Conservation (phyloP, 2,113 vertebrate genomes). For the Hydrochoerus hydrochaeris region DNA sequence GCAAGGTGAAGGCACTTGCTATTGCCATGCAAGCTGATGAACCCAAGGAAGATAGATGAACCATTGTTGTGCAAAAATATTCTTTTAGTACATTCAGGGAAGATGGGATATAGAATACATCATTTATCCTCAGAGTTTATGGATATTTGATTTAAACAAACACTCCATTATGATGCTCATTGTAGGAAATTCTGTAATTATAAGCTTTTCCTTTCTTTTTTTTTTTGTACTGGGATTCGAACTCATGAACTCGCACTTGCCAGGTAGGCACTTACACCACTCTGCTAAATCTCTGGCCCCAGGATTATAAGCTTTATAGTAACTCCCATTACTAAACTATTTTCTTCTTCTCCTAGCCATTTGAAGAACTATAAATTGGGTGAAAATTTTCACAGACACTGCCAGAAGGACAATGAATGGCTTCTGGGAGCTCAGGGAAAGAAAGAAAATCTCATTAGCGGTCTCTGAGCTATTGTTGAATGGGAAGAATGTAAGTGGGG, state of each 20-base stretch:
- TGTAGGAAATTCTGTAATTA: constrained; percentile 71
- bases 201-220: constrained; percentile 43
- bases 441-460: constrained; percentile 62
- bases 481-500: constrained; percentile 17
- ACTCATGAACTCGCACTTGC: too few relatives aligned
- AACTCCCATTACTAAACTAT: constrained; percentile 61
- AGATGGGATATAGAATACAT: constrained; percentile 16
- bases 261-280: too few relatives aligned
- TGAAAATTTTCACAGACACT: constrained; percentile 40
- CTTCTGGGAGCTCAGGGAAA: constrained; percentile 33
- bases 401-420: constrained; percentile 51
- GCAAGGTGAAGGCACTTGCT: background rate
- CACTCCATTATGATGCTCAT: constrained; percentile 44
- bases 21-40: background rate
- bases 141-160: constrained; percentile 64
- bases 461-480: constrained; percentile 57
- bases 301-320: constrained; percentile 70
- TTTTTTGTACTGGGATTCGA: too few relatives aligned
- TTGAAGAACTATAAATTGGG: constrained; percentile 49
- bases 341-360: constrained; percentile 51
- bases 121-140: constrained; percentile 46
- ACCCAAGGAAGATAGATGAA: background rate
- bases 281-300: too few relatives aligned
- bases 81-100: constrained; percentile 1
- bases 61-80: background rate